Evolutionary conservation across 2,113 vertebrate genomes (phyloP).

Genomic region (Hypocryptadius cinnamomeus): DNA sequence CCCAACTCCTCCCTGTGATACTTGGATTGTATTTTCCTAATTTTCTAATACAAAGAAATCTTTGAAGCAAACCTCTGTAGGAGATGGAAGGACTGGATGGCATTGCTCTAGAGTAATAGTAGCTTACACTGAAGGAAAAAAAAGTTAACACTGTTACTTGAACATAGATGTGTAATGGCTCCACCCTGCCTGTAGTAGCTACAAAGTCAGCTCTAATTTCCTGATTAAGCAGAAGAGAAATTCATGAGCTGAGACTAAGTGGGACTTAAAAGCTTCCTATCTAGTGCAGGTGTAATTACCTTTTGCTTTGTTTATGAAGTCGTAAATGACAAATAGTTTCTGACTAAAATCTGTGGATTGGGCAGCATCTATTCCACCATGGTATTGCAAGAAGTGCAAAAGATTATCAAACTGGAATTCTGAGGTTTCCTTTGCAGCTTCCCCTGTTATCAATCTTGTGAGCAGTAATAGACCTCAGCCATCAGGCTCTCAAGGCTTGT

Average conservation of each 20-base stretch:
- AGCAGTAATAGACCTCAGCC: slow-evolving; percentile 56
- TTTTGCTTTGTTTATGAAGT: neutral
- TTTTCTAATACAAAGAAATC: neutral
- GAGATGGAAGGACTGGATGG: neutral
- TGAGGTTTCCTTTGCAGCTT: slow-evolving; percentile 26
- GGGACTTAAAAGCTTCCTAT: neutral
- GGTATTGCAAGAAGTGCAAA: slow-evolving; percentile 18
- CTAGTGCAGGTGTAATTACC: neutral
- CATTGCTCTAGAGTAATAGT: neutral
- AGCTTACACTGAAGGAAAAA: neutral
- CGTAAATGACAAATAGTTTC: neutral
- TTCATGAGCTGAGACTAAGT: neutral
- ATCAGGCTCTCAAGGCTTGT: slow-evolving; percentile 53
- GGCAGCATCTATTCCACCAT: neutral
- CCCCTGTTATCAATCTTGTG: slow-evolving; percentile 47
- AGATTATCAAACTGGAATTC: neutral
- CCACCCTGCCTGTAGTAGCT: neutral
- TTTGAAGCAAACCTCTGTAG: neutral
- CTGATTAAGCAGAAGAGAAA: neutral
- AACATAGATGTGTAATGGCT: neutral
- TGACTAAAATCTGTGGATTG: neutral
- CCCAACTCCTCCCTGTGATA: neutral
- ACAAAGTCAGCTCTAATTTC: neutral
- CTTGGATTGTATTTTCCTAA: neutral
- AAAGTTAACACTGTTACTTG: neutral